Base-by-base conservation (phyloP, 1,140 invertebrate genomes). In the Dendroctonus ponderosae region DNA sequence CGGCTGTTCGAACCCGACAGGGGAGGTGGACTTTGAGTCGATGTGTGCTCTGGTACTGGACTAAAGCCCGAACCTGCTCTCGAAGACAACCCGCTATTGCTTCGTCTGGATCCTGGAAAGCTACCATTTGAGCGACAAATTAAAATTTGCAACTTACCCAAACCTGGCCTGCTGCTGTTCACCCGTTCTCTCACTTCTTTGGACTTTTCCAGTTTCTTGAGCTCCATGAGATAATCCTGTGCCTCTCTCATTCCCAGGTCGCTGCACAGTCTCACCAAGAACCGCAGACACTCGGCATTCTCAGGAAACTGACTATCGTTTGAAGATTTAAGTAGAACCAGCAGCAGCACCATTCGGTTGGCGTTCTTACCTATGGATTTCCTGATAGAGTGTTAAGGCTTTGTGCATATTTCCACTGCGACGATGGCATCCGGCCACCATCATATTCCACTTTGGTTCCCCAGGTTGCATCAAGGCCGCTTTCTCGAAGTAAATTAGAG, bases 401-500 rank as follows among this genome's bases (percentile, higher is more conserved):
- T 87, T 74, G 91, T 91, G 77, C 92, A 93, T 79, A 90, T 92
- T 75, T 14, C 93, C 93, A 67, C 86, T 90, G 71, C 91, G 83
- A 61, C 91, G 81, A 72, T 93, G 86, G 80, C 92, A 94, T 41
- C 90, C 89, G 15, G 92, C 94, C 39, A 94, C 89, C 77, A 93
- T 86, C 68, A 96, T 81, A 75, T 90, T 86, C 88, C 93, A 93
- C 76, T 91, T 90, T 0, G 91, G 87, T 76, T 94, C 86, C 70
- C 87, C 87, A 1, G 93, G 93, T 79, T 94, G 90, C 72, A 95
- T 87, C n/a, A 93, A 81, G 6, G 92, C 86, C 0, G 94, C 94
- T 76, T 89, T 87, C 79, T 96, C 90, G 78, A 96, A 96, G 79
- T 92, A 96, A 26, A 82, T 82, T 46, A 96, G 84, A 5, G 95